A percentile compares a stretch with the other conserved stretches of the same genome.
Conservation (phyloP, 2,888 invertebrate species). For the Drosophila emarginata region DNA sequence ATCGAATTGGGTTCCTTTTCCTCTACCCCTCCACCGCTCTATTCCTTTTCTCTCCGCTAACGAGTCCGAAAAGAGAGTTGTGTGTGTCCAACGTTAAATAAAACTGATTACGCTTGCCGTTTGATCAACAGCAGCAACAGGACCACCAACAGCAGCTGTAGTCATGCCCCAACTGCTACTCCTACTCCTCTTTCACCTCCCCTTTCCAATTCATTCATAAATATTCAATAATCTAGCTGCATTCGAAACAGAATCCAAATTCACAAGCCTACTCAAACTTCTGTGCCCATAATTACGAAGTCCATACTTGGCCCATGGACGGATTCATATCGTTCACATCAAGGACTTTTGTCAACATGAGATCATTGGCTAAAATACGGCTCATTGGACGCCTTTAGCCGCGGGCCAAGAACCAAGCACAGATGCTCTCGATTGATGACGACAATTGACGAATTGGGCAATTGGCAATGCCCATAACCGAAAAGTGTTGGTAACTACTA, state of each 20-base stretch:
- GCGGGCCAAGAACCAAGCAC: conserved; percentile 74
- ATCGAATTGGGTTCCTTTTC: conserved; percentile 76
- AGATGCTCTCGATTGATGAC: conserved; percentile 68
- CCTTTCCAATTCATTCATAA: conserved; percentile 56
- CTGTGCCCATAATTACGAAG: conserved; percentile 71
- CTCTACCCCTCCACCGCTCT: conserved; percentile 17
- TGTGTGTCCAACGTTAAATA: conserved; percentile 3
- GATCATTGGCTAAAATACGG: conserved; percentile 54
- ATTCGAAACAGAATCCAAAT: conserved; percentile 34
- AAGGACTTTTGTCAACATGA: conserved; percentile 67
- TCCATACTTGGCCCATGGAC: conserved; percentile 28
- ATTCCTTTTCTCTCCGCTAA: neutral
- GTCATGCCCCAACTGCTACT: neutral
- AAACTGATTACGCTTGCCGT: conserved; percentile 73
- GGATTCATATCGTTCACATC: conserved; percentile 43
- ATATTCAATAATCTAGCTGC: conserved; percentile 62
- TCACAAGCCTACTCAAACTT: conserved; percentile 61
- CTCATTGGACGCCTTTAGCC: conserved; percentile 72
- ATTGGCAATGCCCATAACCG: conserved; percentile 45
- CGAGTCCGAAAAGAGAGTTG: conserved; percentile 4
- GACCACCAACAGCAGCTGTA: conserved; percentile 37
- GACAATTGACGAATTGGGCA: conserved; percentile 32
- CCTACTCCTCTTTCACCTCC: conserved; percentile 1
- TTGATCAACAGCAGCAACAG: conserved; percentile 58
- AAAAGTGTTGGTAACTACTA: conserved; percentile 72